Base-by-base conservation (phyloP, 2,113 vertebrate species). In the Propithecus coquereli region DNA sequence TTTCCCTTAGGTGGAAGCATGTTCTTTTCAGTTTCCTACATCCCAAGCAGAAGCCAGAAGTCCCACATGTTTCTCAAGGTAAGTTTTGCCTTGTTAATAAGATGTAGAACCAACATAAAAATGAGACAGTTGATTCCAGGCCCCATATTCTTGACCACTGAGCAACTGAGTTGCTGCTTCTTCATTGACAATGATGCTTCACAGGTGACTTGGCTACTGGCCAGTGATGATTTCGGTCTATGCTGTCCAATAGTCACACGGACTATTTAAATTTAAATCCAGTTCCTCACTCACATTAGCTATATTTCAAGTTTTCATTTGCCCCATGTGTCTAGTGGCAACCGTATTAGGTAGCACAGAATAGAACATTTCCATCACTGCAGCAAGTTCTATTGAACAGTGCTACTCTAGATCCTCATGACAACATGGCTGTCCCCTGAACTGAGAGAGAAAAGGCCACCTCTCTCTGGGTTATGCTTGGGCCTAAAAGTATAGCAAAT, bases 281-380 rank as follows among this genome's bases (percentile, higher is more conserved):
- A 59, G n/a, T 87, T 87, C 40, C 17, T 90, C 32, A 84, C n/a
- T 90, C 32, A 80, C 43, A 66, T 4, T 76, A 43, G 32, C 32
- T 43, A 37, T 88, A 74, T 88, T 91, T 96, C 40, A 92, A 63
- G 50, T 90, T 45, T 30, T 93, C 81, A 95, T 90, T 73, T 66
- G 22, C 30, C 11, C 20, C 43, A n/a, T 73, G 22, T 34, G 30
- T 59, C 18, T 76, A 57, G 50, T 71, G 40, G 23, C 68, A 52
- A 37, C 66, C 37, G 32, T 82, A 43, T 83, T 89, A 54, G 47
- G 47, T 20, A 68, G 54, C 27, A 43, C 45, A 54, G 40, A 73
- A 34, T 30, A 73, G 70, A 71, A 66, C 17, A 18, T 80, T 74
- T 87, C 37, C n/a, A 90, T 65, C 27, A 66, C 22, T 66, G 6